These are phyloP conservation scores for Auanema freiburgensis DNA, from an alignment of 2,888 invertebrate genomes.

Conservation along the genomic window DNA sequence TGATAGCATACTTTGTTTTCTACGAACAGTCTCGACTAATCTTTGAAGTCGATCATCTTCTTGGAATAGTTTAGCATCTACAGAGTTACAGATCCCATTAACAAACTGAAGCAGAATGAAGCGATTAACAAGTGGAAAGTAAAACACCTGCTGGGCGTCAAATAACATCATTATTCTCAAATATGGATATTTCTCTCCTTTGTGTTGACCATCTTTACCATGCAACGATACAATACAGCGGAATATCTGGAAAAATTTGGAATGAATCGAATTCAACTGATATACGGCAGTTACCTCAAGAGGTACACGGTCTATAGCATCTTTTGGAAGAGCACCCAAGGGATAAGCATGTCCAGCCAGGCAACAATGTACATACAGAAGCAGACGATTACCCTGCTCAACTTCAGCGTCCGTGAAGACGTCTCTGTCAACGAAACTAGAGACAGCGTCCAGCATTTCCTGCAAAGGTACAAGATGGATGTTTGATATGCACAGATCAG, in stretches of 20 bases:
- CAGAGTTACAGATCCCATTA: constrained; percentile 57
- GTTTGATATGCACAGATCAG: constrained; percentile 8
- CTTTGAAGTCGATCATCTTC: constrained; percentile 37
- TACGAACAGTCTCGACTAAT: constrained; percentile 41
- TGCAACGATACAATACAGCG: constrained; percentile 42
- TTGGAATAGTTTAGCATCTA: constrained; percentile 49
- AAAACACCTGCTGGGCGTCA: constrained; percentile 74
- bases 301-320: constrained; percentile 41
- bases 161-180: constrained; percentile 76
- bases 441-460: constrained; percentile 60
- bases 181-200: constrained; percentile 46
- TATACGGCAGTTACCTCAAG: no score
- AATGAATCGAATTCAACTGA: no score
- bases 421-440: constrained; percentile 36
- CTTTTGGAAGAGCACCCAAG: constrained; percentile 67
- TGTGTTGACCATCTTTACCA: constrained; percentile 31
- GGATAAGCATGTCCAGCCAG: constrained; percentile 84
- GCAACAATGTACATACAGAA: constrained; percentile 83
- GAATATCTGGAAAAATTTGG: constrained; percentile 27
- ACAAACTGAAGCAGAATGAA: constrained; percentile 38
- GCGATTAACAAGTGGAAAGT: neutral
- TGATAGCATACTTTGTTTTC: no score
- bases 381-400: constrained; percentile 78
- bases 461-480: constrained; percentile 19
- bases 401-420: constrained; percentile 67